Evolutionary conservation across 2,797 vertebrate genomes (phyloP), one percentile per base, ranked within the genome.

Genomic region (Remorina albescens): DNA sequence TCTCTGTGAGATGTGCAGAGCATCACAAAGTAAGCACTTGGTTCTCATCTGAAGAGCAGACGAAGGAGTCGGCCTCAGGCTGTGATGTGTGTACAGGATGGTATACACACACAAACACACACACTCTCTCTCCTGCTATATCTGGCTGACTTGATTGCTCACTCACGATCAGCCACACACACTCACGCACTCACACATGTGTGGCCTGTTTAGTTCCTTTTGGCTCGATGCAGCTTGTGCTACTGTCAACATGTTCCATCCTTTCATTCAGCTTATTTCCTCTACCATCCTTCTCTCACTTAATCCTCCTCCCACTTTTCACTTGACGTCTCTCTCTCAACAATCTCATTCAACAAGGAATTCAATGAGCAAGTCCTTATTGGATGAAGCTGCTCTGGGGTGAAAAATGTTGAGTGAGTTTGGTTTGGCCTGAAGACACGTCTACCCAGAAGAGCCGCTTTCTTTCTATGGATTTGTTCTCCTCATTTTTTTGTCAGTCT

Each of bases 21-120:
- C 77, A 61, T 74, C 74, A 64, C 58, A 37, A 66, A 83, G 73
- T 58, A 53, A 87, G 79, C 25, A 51, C 56, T 80, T 60, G 80
- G 63, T 83, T 84, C 71, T 85, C 83, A 80, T 87, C 78, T 75
- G 76, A 83, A 57, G 51, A 83, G 74, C 73, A 85, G 77, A 87
- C 28, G 44, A 81, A 83, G 72, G 68, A 82, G 74, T 37, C 73
- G 47, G 83, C 82, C 83, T 60, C 46, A 60, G 81, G 80, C 76
- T 86, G 60, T 82, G 69, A 78, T 74, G 71, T 71, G 74, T 78
- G 37, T 75, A 71, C 13, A 71, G 44, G 54, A 74, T 71, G 72
- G 64, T 47, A 32, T 54, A 55, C 58, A 37, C 55, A 26, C 58
- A 42, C 53, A 60, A 65, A 62, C 28, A 63, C 41, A 18, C 49